phyloP scores from a whole-genome alignment of 2,113 vertebrate genomes.

The Myotis yumanensis region DNA sequence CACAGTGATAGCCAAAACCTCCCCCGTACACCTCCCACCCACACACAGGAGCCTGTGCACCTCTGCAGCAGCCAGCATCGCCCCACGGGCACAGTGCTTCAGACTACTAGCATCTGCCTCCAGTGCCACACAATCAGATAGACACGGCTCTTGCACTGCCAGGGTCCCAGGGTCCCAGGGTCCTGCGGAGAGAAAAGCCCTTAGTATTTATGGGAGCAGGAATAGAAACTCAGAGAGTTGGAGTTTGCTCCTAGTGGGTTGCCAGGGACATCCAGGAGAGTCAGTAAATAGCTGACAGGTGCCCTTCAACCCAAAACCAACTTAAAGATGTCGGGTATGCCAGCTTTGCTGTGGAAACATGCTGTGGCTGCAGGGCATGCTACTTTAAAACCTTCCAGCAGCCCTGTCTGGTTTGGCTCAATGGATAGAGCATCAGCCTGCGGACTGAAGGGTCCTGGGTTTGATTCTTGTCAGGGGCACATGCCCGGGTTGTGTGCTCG shows the following conservation, averaged over 20 bases:
- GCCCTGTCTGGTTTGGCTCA: too few relatives aligned
- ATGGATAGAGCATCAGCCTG: too few relatives aligned
- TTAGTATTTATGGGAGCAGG: neutral
- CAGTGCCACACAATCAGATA: neutral
- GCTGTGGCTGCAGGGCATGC: neutral
- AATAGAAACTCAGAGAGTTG: neutral
- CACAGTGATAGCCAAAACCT: too few relatives aligned
- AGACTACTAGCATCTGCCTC: neutral
- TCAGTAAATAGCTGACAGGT: neutral
- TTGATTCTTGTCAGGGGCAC: too few relatives aligned
- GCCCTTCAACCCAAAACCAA: neutral
- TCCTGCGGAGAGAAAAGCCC: neutral
- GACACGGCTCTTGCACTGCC: neutral
- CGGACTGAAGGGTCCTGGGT: too few relatives aligned
- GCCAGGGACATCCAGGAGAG: neutral
- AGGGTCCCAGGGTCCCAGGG: neutral
- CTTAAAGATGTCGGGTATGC: neutral
- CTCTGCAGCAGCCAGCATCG: neutral
- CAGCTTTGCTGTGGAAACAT: neutral
- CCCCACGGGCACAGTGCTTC: neutral
- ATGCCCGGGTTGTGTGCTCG: too few relatives aligned
- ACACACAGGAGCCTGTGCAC: too few relatives aligned
- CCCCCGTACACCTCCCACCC: neutral
- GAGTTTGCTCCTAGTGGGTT: neutral
- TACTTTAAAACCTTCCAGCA: neutral